Evolutionary conservation across 2,888 invertebrate species (phyloP).

Genomic region (Dasysyrphus albostriatus): DNA sequence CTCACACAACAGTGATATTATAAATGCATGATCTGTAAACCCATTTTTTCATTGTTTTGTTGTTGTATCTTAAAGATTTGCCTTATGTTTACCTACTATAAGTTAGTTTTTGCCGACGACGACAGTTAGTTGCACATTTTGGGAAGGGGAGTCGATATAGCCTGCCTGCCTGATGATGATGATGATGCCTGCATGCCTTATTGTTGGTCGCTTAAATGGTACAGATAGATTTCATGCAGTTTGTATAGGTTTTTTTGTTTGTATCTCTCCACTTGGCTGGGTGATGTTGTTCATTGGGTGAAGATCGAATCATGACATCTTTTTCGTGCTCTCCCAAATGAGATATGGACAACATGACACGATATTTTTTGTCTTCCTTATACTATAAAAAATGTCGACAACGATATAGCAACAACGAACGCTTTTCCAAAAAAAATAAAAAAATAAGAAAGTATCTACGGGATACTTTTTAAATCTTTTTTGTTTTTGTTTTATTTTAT

Average conservation of each 20-base stretch:
- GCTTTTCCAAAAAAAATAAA: slow-evolving; percentile 14
- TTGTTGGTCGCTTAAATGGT: slow-evolving; percentile 54
- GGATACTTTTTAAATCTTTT: slow-evolving; percentile 11
- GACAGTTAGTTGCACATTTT: slow-evolving; percentile 54
- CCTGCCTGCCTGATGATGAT: not conserved
- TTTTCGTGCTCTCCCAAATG: slow-evolving; percentile 77
- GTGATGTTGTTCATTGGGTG: slow-evolving; percentile 81
- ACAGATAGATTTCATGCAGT: slow-evolving; percentile 35
- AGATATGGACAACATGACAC: slow-evolving; percentile 76
- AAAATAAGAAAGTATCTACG: slow-evolving; percentile 49
- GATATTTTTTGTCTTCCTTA: slow-evolving; percentile 62
- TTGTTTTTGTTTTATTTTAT: not conserved
- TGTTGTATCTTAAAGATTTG: not conserved
- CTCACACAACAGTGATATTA: slow-evolving; percentile 49
- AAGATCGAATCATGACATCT: slow-evolving; percentile 81
- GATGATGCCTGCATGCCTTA: slow-evolving; percentile 24
- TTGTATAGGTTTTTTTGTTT: not conserved
- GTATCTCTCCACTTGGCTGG: slow-evolving; percentile 58
- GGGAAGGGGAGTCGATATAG: slow-evolving; percentile 33
- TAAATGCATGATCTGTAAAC: slow-evolving; percentile 76
- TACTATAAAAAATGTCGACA: slow-evolving; percentile 38
- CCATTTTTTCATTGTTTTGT: slow-evolving; percentile 39
- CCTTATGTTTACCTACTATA: slow-evolving; percentile 6
- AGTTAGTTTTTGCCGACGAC: slow-evolving; percentile 38
- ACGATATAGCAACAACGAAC: not conserved